Conservation (phyloP, 2,888 invertebrate genomes). For the Ectemnius continuus region DNA sequence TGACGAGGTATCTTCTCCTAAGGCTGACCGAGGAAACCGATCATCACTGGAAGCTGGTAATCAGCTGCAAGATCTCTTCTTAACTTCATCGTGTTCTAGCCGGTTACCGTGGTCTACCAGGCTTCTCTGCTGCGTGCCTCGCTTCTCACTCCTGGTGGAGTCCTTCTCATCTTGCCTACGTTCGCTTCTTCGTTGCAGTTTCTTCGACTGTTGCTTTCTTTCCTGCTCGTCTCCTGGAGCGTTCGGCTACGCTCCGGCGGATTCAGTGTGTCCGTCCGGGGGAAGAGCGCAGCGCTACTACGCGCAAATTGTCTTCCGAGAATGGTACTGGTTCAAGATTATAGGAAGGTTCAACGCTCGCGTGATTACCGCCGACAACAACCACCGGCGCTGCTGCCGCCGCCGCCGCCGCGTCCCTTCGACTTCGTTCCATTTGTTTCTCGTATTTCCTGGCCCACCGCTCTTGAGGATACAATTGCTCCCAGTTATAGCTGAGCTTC, state of each 20-base stretch:
- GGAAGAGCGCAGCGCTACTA: slow-evolving; percentile 32
- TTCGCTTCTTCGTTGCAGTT: slow-evolving; percentile 18
- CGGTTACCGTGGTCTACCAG: slow-evolving; percentile 17
- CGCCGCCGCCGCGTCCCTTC: slow-evolving; percentile 32
- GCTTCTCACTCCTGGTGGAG: neutral
- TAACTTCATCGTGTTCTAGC: slow-evolving; percentile 10
- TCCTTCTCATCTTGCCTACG: slow-evolving; percentile 12
- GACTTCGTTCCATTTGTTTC: slow-evolving; percentile 50
- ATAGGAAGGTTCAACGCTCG: slow-evolving; percentile 63
- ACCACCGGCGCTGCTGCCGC: slow-evolving; percentile 25
- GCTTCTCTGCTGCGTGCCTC: neutral
- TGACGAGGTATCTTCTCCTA: slow-evolving; percentile 50
- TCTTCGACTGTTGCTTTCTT: slow-evolving; percentile 15
- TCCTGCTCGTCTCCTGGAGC: slow-evolving; percentile 1
- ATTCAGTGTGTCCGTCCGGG: slow-evolving; percentile 42
- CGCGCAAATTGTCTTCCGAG: slow-evolving; percentile 71
- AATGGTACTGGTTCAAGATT: slow-evolving; percentile 65
- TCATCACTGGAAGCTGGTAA: slow-evolving; percentile 64
- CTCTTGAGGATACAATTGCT: too few relatives aligned
- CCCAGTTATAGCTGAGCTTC: neutral
- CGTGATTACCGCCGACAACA: slow-evolving; percentile 35
- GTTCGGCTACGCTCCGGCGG: slow-evolving; percentile 37
- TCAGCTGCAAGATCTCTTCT: slow-evolving; percentile 61
- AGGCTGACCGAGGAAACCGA: slow-evolving; percentile 56
- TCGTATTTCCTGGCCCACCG: neutral